Evolutionary conservation across 1,140 invertebrate species (phyloP), one percentile per base, ranked within the genome.

Genomic region (Sipha flava): DNA sequence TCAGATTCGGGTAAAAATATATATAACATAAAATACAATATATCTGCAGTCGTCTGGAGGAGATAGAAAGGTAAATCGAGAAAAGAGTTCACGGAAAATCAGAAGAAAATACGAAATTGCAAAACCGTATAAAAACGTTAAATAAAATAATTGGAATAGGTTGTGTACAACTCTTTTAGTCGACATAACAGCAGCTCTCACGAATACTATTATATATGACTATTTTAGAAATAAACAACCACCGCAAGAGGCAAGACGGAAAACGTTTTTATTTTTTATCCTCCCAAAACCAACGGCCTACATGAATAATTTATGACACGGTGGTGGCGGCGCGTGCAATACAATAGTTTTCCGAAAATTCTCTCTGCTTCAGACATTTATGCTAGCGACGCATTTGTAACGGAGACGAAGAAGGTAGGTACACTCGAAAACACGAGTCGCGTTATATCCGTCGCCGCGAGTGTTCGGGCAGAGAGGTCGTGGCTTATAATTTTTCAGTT

Each of bases 261-360:
- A 23, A 66, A 14, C 21, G 23, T 40, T 26, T 43, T 16, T 43
- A 6, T 43, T 66, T 23, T 5, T 37, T 62, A 18, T 72, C 29
- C 70, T 31, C 21, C 49, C 45, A 70, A 70, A 52, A 29, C 66
- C 66, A 29, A 77, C 34, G 31, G 21, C n/a, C 47, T 14, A 23
- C 47, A 59, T 77, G 73, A 77, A 77, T 77, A 77, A 77, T 77
- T 77, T 77, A 77, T 77, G 73, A 77, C 73, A 23, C 7, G 9
- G 26, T 14, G 29, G 26, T 49, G 26, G 29, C 23, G n/a, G 47
- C 47, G 29, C 43, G 29, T 49, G 47, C 47, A 49, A 54, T 21
- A 75, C 34, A 59, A 57, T 77, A 77, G 47, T 77, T 77, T 77
- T 40, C 34, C 49, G 23, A 54, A 75, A 75, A 54, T 75, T 37